Conservation (phyloP, 37 sponge, comb jelly and placozoan genomes). For the Geodia barretti region DNA sequence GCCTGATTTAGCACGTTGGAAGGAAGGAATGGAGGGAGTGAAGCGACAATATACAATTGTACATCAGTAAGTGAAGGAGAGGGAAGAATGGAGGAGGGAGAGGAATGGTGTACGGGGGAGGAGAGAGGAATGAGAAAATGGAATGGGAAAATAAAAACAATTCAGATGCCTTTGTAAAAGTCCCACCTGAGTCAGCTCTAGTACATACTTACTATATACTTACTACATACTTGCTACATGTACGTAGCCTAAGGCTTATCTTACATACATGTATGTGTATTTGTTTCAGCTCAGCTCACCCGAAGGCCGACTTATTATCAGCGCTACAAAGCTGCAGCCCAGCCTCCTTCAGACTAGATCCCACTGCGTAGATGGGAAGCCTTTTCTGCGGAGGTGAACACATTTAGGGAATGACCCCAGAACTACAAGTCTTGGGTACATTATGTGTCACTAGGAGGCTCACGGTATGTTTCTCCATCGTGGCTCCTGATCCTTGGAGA, state of each 20-base stretch:
- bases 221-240: no score
- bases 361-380: constrained; percentile 52
- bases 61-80: background rate
- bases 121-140: background rate
- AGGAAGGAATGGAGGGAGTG: background rate
- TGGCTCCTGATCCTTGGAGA: constrained; percentile 53
- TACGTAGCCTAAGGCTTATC: background rate
- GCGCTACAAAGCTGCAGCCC: constrained; percentile 17
- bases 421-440: background rate
- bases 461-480: constrained; percentile 72
- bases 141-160: background rate
- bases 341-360: constrained; percentile 44
- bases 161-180: no score
- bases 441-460: background rate
- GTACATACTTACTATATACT: no score
- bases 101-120: background rate
- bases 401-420: background rate
- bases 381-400: constrained; percentile 36
- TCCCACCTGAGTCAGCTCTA: no score
- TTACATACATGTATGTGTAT: background rate
- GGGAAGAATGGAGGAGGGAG: background rate
- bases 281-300: background rate
- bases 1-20: no score
- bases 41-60: background rate
- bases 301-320: background rate